A percentile compares a stretch with the other conserved stretches of the same genome.
phyloP scores from a whole-genome alignment of 2,888 invertebrate genomes.

The Neelides folsomi region DNA sequence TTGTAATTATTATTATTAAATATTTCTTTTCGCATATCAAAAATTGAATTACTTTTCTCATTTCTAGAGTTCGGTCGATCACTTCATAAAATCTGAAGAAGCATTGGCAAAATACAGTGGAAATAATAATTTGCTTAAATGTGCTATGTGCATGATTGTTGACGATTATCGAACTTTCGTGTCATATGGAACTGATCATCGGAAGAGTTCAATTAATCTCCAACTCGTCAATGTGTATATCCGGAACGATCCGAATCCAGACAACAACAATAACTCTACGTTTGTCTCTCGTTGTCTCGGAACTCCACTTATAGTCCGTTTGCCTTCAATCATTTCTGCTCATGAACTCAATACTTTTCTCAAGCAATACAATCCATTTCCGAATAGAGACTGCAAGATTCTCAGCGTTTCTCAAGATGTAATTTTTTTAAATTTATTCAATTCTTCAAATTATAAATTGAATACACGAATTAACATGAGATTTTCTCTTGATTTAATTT shows the following conservation, averaged over 20 bases:
- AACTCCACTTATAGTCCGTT: conserved; percentile 45
- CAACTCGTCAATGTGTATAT: conserved; percentile 38
- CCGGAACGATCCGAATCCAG: conserved; percentile 42
- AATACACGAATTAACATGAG: too few relatives aligned
- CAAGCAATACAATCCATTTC: conserved; percentile 41
- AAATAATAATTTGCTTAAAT: conserved; percentile 35
- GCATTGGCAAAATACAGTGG: conserved; percentile 16
- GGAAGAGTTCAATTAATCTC: not conserved
- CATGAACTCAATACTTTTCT: conserved; percentile 42
- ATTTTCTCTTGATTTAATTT: too few relatives aligned
- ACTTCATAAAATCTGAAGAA: conserved; percentile 6
- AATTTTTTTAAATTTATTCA: conserved; percentile 10
- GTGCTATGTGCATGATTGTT: conserved; percentile 41
- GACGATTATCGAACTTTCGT: conserved; percentile 37
- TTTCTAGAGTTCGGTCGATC: conserved; percentile 28
- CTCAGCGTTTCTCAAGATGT: conserved; percentile 16
- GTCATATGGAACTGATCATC: not conserved
- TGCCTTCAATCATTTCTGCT: conserved; percentile 44
- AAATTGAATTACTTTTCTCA: conserved; percentile 1
- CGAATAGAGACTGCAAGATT: conserved; percentile 27
- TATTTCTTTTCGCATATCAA: too few relatives aligned
- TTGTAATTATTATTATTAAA: too few relatives aligned
- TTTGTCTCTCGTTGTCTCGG: conserved; percentile 39
- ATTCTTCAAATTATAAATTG: too few relatives aligned
- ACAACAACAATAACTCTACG: conserved; percentile 39